Base-by-base conservation (phyloP, 2,888 invertebrate species). In the Deilephila porcellus region DNA sequence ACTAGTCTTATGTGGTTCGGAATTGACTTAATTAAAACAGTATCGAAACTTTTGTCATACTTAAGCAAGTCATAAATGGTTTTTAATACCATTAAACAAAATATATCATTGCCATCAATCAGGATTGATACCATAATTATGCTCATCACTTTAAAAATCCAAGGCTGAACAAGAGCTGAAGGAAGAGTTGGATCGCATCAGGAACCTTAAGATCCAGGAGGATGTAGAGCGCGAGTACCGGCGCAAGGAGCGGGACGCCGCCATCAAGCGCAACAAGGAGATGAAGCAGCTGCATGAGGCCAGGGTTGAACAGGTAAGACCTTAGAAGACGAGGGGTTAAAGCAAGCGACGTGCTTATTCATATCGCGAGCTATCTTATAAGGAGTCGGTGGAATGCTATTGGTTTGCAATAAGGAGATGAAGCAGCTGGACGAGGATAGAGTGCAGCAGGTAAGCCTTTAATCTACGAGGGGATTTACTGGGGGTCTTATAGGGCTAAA, bases 171-270 rank as follows among this genome's bases (percentile, higher is more conserved):
- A 94, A 90, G 91, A 92, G 77, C 79, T 95, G 60, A 94, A 94
- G 64, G 93, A 94, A 70, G 95, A 95, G 75, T 73, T 96, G 86
- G 95, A 94, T 0, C 90, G 95, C 52, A 93, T 94, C 75, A 86
- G 95, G 60, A 94, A 95, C 83, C 82, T 95, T 74, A 95, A 95
- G 88, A 95, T 94, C 53, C 93, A 92, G 73, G 94, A 94, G 79
- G 92, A 96, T 90, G 96, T 97, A 32, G 97, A 97, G 84, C 91
- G 96, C 17, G 96, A 96, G 80, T 97, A 97, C 96, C 93, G 97
- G 0, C 92, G 95, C 17, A 95, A 95, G 75, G 97, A 97, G 87
- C 93, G 95, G 52, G 95, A 95, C 74, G 95, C 94, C 0, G 97
- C 96, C 11, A 82, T 95, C 72, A 96, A 95, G 82, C 93, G 95